Evolutionary conservation across 2,797 vertebrate species (phyloP).

Genomic region (Natrix natrix): DNA sequence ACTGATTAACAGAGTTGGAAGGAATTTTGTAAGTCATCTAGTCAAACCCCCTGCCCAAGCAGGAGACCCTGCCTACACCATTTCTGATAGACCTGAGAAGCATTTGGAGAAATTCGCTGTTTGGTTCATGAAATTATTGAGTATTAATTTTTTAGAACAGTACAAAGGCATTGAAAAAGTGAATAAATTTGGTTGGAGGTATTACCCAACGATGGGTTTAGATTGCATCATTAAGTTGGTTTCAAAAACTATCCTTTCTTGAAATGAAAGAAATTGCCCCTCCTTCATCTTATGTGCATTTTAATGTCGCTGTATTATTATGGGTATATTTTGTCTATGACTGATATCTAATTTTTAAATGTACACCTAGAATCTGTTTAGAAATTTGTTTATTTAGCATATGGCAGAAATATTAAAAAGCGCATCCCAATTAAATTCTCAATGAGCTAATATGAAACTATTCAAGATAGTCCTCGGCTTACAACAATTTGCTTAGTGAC

Average conservation of each 20-base stretch:
- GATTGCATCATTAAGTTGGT: neutral
- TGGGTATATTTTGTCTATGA: neutral
- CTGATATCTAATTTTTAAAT: neutral
- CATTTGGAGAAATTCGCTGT: neutral
- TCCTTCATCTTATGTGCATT: neutral
- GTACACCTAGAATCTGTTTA: neutral
- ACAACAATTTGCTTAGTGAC: neutral
- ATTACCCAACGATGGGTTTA: neutral
- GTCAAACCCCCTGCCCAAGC: too few relatives aligned
- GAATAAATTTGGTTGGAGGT: neutral
- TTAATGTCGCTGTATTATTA: neutral
- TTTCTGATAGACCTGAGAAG: neutral
- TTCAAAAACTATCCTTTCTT: neutral
- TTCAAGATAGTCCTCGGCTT: neutral
- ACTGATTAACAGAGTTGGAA: too few relatives aligned
- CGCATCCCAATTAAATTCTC: neutral
- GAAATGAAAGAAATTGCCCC: neutral
- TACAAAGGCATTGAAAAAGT: neutral
- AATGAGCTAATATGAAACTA: neutral
- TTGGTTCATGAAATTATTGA: neutral
- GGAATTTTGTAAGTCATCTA: too few relatives aligned
- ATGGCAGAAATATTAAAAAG: neutral
- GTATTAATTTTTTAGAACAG: neutral
- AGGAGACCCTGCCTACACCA: too few relatives aligned
- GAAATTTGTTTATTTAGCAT: neutral